A percentile compares a stretch with the other conserved stretches of the same genome.
These are phyloP conservation scores for Mormoops blainvillei DNA, from an alignment of 2,113 vertebrate species.

Conservation along the genomic window DNA sequence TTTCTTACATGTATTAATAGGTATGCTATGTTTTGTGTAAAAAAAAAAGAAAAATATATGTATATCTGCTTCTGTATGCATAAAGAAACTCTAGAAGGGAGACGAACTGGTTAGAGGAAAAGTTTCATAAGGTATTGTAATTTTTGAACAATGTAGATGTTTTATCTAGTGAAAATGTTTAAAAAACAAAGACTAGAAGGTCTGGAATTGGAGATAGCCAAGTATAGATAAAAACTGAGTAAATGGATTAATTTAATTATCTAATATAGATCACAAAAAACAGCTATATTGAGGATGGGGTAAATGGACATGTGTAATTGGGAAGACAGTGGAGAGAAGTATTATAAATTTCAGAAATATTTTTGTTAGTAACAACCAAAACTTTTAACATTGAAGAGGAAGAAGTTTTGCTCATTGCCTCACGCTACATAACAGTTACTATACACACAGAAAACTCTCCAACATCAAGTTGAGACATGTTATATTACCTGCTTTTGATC, in stretches of 20 bases:
- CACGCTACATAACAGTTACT: neutral
- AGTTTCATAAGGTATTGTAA: neutral
- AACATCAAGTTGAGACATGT: neutral
- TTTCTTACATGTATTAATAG: neutral
- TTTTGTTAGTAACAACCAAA: slow-evolving; percentile 11
- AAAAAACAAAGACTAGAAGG: neutral
- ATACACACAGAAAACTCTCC: neutral
- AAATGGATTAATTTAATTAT: neutral
- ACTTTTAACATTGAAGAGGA: neutral
- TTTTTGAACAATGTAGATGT: neutral
- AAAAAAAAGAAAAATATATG: neutral
- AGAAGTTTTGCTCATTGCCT: neutral
- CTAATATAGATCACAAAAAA: neutral
- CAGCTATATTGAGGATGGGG: neutral
- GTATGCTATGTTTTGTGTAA: neutral
- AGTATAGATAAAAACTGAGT: neutral
- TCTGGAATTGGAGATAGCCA: neutral
- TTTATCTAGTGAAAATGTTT: neutral
- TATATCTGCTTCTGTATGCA: slow-evolving; percentile 13
- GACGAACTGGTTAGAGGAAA: neutral
- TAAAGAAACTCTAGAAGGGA: neutral
- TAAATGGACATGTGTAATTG: neutral
- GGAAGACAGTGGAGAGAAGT: neutral
- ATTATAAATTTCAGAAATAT: slow-evolving; percentile 25
- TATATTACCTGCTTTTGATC: slow-evolving; percentile 67